Percentiles rank a stretch among this genome's conserved stretches.
Evolutionary conservation across 2,113 vertebrate species (phyloP).

Genomic region (Tetraodon nigroviridis): DNA sequence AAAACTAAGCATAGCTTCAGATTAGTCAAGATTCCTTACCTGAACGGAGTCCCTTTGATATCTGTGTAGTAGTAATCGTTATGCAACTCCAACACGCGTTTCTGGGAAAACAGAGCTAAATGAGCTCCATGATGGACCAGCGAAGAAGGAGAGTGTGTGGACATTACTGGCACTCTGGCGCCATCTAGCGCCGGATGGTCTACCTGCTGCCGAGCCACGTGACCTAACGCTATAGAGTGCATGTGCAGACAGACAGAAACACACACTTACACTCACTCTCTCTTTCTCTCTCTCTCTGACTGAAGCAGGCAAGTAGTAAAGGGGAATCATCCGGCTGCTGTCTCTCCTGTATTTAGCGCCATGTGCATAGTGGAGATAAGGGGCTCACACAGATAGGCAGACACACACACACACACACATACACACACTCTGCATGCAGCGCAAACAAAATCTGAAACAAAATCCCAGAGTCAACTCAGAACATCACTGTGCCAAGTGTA

Average conservation of each 20-base stretch:
- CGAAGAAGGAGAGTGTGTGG: conserved; percentile 1
- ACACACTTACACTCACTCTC: conserved; percentile 15
- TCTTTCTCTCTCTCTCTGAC: conserved; percentile 22
- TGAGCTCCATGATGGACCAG: neutral
- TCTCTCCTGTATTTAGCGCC: conserved; percentile 59
- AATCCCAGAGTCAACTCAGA: conserved; percentile 54
- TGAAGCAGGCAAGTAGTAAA: conserved; percentile 41
- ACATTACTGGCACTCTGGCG: conserved; percentile 43
- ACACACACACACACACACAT: conserved; percentile 43
- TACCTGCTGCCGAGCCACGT: neutral
- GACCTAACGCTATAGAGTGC: conserved; percentile 3
- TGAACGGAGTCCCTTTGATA: conserved; percentile 98
- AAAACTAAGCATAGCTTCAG: neutral
- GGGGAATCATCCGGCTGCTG: conserved; percentile 47
- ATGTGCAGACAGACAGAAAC: neutral
- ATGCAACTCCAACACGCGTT: conserved; percentile 94
- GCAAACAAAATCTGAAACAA: conserved; percentile 61
- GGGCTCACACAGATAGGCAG: conserved; percentile 46
- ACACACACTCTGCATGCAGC: conserved; percentile 32
- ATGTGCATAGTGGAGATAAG: conserved; percentile 70
- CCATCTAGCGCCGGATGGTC: conserved; percentile 61
- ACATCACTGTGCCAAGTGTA: conserved; percentile 49
- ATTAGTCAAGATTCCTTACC: conserved; percentile 72
- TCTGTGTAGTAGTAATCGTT: conserved; percentile 99
- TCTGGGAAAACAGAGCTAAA: conserved; percentile 76